Conservation (phyloP, 2,113 vertebrate species). For the Leuciscus idus region DNA sequence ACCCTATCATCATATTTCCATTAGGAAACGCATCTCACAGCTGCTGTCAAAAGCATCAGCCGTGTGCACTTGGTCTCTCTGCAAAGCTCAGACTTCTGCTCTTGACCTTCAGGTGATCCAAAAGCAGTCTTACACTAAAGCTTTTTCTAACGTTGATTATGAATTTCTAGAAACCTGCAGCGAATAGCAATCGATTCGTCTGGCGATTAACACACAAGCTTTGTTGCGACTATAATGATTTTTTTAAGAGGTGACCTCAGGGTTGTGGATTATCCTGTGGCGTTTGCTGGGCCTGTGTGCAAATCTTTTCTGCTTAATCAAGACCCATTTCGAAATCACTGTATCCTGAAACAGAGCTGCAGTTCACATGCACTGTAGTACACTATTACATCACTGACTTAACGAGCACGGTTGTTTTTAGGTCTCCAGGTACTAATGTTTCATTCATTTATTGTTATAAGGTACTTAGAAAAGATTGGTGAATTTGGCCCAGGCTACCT, state of each 20-base stretch:
- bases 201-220: constrained; percentile 35
- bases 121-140: constrained; percentile 36
- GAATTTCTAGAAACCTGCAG: constrained; percentile 62
- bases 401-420: not conserved
- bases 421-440: not conserved
- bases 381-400: not conserved
- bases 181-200: constrained; percentile 55
- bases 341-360: not conserved
- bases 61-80: not conserved
- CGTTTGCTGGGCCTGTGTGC: constrained; percentile 14
- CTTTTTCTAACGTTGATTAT: constrained; percentile 47
- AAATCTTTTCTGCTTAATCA: constrained; percentile 32
- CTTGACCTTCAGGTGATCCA: constrained; percentile 67
- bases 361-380: not conserved
- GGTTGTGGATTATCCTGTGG: constrained; percentile 46
- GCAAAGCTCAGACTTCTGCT: constrained; percentile 42
- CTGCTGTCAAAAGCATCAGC: constrained; percentile 27
- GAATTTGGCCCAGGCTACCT: not conserved
- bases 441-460: not conserved
- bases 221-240: constrained; percentile 51
- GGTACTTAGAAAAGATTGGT: not conserved
- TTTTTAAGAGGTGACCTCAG: constrained; percentile 26
- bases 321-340: constrained; percentile 15
- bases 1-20: constrained; percentile 42
- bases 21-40: constrained; percentile 42